phyloP scores from a whole-genome alignment of 2,113 vertebrate species.

The Leptosomus discolor region DNA sequence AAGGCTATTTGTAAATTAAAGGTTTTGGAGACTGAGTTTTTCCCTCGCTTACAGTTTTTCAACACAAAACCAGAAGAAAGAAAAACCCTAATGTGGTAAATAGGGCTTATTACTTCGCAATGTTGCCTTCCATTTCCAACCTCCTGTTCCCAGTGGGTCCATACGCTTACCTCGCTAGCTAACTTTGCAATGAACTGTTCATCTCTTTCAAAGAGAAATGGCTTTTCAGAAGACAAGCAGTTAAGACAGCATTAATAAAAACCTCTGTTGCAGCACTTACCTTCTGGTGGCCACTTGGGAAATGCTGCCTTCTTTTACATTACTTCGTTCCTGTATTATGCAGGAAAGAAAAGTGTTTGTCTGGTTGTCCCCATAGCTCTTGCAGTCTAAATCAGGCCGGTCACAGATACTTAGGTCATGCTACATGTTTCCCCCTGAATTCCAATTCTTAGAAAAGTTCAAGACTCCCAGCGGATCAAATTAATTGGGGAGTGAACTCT shows the following conservation, averaged over 20 bases:
- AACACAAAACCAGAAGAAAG: not conserved
- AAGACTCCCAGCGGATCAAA: not conserved
- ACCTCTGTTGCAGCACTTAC: not conserved
- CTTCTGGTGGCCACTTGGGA: not conserved
- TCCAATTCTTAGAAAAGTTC: not conserved
- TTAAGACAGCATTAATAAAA: conserved; percentile 45
- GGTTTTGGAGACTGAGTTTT: not conserved
- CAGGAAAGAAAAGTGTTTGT: not conserved
- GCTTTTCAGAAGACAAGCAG: not conserved
- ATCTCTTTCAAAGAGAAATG: not conserved
- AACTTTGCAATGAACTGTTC: not conserved
- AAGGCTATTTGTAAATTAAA: not conserved
- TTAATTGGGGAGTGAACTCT: not conserved
- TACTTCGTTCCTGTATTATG: not conserved
- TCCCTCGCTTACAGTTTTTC: not conserved
- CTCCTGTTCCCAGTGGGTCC: not conserved
- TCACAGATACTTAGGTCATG: not conserved
- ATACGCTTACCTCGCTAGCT: not conserved
- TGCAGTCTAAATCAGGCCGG: not conserved
- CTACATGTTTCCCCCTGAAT: not conserved
- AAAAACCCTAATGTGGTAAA: not conserved
- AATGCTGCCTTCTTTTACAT: not conserved
- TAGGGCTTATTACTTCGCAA: not conserved
- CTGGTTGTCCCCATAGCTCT: not conserved
- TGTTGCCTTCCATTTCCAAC: not conserved